phyloP scores from a whole-genome alignment of 2,797 vertebrate species.

The Tiaroga cobitis region DNA sequence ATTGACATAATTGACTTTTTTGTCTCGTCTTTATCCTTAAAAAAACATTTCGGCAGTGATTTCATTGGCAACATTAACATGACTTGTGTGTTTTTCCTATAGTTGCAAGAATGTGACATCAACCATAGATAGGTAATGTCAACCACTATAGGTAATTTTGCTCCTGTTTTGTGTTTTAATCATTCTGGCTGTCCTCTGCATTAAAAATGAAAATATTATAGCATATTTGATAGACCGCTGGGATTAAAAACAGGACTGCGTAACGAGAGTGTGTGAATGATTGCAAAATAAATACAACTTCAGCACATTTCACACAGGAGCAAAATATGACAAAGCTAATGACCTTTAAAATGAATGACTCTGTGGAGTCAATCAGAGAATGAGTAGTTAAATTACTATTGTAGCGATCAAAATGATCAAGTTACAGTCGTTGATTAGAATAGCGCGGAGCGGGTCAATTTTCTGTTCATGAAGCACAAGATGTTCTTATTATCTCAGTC shows the following conservation, averaged over 20 bases:
- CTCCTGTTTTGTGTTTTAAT: background rate
- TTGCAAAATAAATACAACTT: constrained; percentile 16
- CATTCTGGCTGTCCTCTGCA: background rate
- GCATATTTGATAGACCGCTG: background rate
- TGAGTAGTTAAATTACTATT: background rate
- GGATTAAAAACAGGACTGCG: background rate
- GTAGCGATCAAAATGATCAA: constrained; percentile 5
- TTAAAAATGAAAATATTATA: background rate
- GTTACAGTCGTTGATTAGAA: constrained; percentile 13
- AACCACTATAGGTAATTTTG: background rate
- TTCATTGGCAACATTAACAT: background rate
- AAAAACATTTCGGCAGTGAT: background rate
- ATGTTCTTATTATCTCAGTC: constrained; percentile 23
- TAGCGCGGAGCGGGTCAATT: background rate
- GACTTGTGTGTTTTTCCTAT: too few species aligned
- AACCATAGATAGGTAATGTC: background rate
- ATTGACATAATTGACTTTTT: background rate
- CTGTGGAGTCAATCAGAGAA: constrained; percentile 5
- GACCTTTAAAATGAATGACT: background rate
- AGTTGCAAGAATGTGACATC: background rate
- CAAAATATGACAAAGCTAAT: constrained; percentile 11
- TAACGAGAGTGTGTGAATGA: background rate
- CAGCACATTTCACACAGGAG: constrained; percentile 26
- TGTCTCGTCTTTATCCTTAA: background rate
- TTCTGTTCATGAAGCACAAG: constrained; percentile 3